These are phyloP conservation scores for Sorex araneus DNA, from an alignment of 2,113 vertebrate species.

Conservation along the genomic window DNA sequence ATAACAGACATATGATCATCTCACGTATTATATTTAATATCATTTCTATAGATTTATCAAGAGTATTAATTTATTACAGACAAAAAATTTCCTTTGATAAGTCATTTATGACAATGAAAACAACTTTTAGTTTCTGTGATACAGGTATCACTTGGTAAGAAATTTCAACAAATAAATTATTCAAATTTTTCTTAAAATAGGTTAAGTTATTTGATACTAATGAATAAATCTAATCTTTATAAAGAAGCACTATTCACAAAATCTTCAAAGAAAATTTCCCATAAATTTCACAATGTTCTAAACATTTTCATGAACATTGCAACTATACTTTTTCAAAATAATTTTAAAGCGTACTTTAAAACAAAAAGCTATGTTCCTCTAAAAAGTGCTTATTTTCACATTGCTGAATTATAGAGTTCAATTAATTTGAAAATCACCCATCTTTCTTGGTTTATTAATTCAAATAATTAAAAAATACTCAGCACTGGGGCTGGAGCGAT, in stretches of 20 bases:
- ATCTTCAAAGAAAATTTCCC: not conserved
- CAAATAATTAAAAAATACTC: not conserved
- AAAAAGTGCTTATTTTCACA: conserved; percentile 15
- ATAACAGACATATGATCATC: not conserved
- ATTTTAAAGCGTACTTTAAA: not conserved
- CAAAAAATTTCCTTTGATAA: not conserved
- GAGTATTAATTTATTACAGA: no score
- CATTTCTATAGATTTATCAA: not conserved
- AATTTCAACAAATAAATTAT: conserved; percentile 33
- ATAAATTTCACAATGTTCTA: conserved; percentile 43
- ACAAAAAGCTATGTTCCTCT: conserved; percentile 26
- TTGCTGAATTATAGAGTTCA: not conserved
- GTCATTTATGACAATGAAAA: conserved; percentile 25
- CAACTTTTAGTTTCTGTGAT: conserved; percentile 8
- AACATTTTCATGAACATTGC: conserved; percentile 35
- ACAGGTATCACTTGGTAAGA: conserved; percentile 37
- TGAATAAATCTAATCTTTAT: not conserved
- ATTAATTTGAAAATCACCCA: not conserved
- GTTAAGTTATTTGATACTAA: not conserved
- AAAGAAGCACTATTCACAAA: conserved; percentile 13
- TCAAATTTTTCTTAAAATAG: not conserved
- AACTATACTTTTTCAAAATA: not conserved
- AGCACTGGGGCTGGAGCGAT: no score
- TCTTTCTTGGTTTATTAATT: conserved; percentile 11
- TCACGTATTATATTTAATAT: conserved; percentile 29